Conservation (phyloP, 2,113 vertebrate genomes). For the Nesogale talazaci region DNA sequence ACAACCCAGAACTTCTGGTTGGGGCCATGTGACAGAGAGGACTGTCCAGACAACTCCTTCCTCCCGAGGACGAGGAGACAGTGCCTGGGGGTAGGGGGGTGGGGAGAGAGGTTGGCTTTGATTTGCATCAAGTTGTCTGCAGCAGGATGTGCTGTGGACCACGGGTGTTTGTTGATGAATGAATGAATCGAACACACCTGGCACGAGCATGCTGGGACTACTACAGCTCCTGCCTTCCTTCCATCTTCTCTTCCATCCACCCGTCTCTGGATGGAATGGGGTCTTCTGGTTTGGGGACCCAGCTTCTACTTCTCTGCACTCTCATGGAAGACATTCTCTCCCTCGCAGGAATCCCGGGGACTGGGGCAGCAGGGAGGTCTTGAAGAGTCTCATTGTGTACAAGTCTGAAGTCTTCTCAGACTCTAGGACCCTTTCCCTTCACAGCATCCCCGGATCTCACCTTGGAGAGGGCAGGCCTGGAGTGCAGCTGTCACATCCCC, state of each 20-base stretch:
- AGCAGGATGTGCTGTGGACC: rapidly evolving
- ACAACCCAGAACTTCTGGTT: too few relatives aligned
- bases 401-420: neutral
- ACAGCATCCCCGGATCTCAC: neutral
- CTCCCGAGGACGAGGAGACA: neutral
- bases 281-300: neutral
- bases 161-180: neutral
- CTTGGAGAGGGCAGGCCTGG: neutral
- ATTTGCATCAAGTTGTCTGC: neutral
- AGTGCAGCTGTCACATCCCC: neutral
- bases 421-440: neutral
- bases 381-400: neutral
- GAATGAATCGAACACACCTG: neutral
- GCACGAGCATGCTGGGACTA: neutral
- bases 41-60: neutral
- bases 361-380: neutral
- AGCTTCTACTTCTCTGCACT: neutral
- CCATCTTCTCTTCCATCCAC: neutral
- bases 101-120: neutral
- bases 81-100: too few relatives aligned
- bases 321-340: neutral
- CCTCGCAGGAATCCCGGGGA: too few relatives aligned
- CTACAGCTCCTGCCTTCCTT: neutral
- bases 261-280: too few relatives aligned
- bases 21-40: too few relatives aligned